Conservation (phyloP, 2,888 invertebrate species). For the Octonoba sinensis region DNA sequence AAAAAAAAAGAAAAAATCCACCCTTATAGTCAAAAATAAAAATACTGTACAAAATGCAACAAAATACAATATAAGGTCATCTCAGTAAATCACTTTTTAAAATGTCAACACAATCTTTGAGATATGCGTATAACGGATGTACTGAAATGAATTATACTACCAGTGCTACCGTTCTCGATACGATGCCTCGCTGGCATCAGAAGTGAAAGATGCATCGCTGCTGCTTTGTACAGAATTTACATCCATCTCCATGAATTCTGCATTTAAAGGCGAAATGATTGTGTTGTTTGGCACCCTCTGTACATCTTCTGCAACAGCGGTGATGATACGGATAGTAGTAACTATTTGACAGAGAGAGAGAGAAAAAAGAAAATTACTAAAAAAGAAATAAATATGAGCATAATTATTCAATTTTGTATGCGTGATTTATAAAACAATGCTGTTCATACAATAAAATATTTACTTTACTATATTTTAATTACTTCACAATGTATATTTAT, state of each 20-base stretch:
- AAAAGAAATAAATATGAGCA: neutral
- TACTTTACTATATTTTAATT: too few relatives aligned
- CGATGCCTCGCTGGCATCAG: slow-evolving; percentile 41
- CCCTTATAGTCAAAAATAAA: neutral
- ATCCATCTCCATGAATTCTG: slow-evolving; percentile 55
- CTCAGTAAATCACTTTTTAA: too few relatives aligned
- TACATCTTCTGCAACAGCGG: slow-evolving; percentile 28
- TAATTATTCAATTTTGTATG: neutral
- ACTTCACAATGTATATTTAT: too few relatives aligned
- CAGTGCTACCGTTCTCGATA: slow-evolving; percentile 52
- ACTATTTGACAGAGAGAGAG: slow-evolving; percentile 3
- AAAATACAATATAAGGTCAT: neutral
- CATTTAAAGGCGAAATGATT: slow-evolving; percentile 19
- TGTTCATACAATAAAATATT: too few relatives aligned
- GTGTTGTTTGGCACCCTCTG: slow-evolving; percentile 50
- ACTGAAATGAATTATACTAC: neutral
- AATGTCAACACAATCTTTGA: neutral
- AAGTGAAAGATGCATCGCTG: slow-evolving; percentile 28
- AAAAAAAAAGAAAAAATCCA: neutral
- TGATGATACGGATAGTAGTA: slow-evolving; percentile 30
- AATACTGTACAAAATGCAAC: slow-evolving; percentile 1
- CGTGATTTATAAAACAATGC: neutral
- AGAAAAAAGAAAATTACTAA: neutral
- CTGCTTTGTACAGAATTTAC: slow-evolving; percentile 45
- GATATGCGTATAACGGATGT: neutral